These are phyloP conservation scores for Lamellibrachia satsuma DNA, from an alignment of 2,888 invertebrate genomes.

Conservation along the genomic window DNA sequence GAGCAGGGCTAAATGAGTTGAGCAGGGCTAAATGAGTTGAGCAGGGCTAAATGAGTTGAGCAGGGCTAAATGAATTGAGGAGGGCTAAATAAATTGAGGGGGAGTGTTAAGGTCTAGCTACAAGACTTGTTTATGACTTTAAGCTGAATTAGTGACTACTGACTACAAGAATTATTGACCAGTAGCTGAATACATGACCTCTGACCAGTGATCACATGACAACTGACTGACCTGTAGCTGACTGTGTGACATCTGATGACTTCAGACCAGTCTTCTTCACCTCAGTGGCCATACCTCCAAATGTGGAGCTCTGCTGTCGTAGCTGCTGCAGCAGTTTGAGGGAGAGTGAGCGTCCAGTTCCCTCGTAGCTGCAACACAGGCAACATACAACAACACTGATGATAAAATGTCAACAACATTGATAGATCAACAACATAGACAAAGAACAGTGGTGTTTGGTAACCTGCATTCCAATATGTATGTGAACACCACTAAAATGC, in stretches of 20 bases:
- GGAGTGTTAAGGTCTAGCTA: no score
- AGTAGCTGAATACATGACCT: neutral
- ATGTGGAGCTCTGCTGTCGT: slow-evolving; percentile 72
- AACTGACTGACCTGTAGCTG: slow-evolving; percentile 29
- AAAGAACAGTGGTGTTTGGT: no score
- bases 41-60: no score
- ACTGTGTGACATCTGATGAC: neutral
- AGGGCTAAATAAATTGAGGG: no score
- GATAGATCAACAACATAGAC: no score
- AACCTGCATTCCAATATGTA: no score
- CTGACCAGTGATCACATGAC: neutral
- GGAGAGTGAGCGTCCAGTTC: slow-evolving; percentile 94
- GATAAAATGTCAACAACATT: no score
- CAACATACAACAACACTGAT: neutral
- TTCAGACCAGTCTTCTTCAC: slow-evolving; percentile 27
- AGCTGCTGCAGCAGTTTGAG: slow-evolving; percentile 93
- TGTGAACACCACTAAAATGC: no score
- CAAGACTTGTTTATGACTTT: no score
- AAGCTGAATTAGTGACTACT: neutral
- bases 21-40: no score
- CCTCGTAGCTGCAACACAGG: slow-evolving; percentile 78
- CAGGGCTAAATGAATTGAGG: no score
- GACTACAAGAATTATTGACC: neutral
- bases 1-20: no score
- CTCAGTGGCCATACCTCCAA: slow-evolving; percentile 56